Conservation (phyloP, 2,797 vertebrate species). For the Martes flavigula region DNA sequence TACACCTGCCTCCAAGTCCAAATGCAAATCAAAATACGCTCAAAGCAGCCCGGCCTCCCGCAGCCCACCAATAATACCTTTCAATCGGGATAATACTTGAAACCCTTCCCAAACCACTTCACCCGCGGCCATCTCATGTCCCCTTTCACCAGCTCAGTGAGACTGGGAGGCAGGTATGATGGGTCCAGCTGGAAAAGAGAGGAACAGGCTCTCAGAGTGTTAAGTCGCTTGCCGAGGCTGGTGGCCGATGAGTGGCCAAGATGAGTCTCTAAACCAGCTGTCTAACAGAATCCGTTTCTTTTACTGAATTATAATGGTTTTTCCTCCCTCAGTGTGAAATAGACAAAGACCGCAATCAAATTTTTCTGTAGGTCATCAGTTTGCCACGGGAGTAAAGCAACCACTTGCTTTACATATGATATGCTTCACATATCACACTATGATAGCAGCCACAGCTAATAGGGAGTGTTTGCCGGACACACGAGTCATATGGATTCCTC, state of each 20-base stretch:
- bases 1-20: neutral
- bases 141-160: neutral
- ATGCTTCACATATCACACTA: too few species aligned
- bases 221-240: neutral
- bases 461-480: neutral
- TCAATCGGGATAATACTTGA: neutral
- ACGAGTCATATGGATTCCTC: neutral
- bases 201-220: neutral
- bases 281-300: neutral
- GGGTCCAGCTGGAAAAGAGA: neutral
- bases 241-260: neutral
- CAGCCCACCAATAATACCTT: neutral
- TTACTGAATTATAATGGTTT: neutral
- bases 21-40: neutral
- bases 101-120: neutral
- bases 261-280: neutral
- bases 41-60: neutral
- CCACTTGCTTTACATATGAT: too few species aligned
- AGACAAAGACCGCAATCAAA: neutral
- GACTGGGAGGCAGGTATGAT: neutral
- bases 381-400: neutral
- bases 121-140: rapidly evolving
- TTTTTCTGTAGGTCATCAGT: neutral
- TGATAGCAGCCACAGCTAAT: neutral
- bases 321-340: neutral